These are phyloP conservation scores for Orthonevra nobilis DNA, from an alignment of 2,888 invertebrate genomes.

Conservation along the genomic window DNA sequence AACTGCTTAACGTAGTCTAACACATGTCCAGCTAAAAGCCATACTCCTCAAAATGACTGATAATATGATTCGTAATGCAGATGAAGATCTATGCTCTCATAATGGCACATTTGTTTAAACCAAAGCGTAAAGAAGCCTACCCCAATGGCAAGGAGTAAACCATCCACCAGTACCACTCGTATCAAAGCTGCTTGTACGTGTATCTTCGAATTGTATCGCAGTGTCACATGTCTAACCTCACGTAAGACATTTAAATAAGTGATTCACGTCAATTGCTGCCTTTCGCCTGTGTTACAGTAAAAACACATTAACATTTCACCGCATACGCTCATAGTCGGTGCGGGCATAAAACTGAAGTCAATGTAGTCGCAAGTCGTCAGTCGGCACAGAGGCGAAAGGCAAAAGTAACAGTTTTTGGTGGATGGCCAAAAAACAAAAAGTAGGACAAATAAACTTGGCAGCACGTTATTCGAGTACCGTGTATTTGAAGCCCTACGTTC, in stretches of 20 bases:
- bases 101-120: neutral
- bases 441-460: slow-evolving; percentile 41
- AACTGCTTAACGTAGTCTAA: slow-evolving; percentile 2
- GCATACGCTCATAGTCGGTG: slow-evolving; percentile 35
- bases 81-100: neutral
- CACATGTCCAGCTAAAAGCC: neutral
- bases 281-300: slow-evolving; percentile 58
- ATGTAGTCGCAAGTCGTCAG: slow-evolving; percentile 16
- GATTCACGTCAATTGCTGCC: slow-evolving; percentile 60
- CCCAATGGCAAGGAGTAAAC: slow-evolving; percentile 28
- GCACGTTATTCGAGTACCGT: slow-evolving; percentile 51
- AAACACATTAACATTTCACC: slow-evolving; percentile 63
- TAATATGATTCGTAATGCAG: slow-evolving; percentile 30
- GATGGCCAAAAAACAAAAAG: slow-evolving; percentile 42
- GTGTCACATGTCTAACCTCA: slow-evolving; percentile 55
- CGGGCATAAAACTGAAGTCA: neutral
- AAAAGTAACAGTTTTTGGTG: slow-evolving; percentile 41
- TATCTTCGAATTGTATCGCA: slow-evolving; percentile 40
- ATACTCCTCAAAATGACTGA: too few relatives aligned
- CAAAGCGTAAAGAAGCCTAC: slow-evolving; percentile 25
- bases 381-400: slow-evolving; percentile 8
- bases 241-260: slow-evolving; percentile 68
- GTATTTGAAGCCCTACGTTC: slow-evolving; percentile 35
- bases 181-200: slow-evolving; percentile 1
- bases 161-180: neutral